Conservation (phyloP, 1,140 invertebrate species). For the Leptinotarsa defecta region DNA sequence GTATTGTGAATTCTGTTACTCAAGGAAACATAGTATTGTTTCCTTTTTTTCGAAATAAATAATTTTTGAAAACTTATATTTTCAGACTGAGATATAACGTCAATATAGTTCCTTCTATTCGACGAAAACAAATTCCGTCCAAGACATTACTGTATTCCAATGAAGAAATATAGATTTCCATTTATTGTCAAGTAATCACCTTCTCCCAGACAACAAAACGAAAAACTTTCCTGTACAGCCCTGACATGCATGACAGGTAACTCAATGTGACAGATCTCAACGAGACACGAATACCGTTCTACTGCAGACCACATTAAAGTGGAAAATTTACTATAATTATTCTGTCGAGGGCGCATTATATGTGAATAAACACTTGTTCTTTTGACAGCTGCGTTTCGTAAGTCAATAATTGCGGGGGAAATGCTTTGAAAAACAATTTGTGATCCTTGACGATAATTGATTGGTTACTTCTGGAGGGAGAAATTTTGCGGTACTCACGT, state of each 20-base stretch:
- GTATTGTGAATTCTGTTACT: too few relatives aligned
- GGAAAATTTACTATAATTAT: constrained; percentile 7
- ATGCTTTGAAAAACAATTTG: not conserved
- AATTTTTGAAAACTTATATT: too few relatives aligned
- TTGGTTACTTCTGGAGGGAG: not conserved
- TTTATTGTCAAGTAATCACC: too few relatives aligned
- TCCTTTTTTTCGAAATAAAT: too few relatives aligned
- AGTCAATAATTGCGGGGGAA: constrained; percentile 4
- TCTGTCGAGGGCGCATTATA: constrained; percentile 5
- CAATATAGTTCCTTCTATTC: too few relatives aligned
- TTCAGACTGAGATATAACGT: too few relatives aligned
- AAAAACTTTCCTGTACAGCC: not conserved
- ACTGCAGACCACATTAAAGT: constrained; percentile 2
- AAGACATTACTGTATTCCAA: too few relatives aligned
- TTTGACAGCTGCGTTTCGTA: not conserved
- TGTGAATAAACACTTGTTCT: constrained; percentile 8
- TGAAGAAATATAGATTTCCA: too few relatives aligned
- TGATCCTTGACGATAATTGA: constrained; percentile 1
- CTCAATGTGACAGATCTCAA: constrained; percentile 2
- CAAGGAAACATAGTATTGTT: too few relatives aligned
- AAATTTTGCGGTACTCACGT: not conserved
- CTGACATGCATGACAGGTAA: not conserved
- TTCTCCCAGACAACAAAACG: not conserved
- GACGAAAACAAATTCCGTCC: too few relatives aligned
- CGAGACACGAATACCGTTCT: not conserved